Evolutionary conservation across 2,888 invertebrate genomes (phyloP), one percentile per base, ranked within the genome.

Genomic region (Cetonia aurata): DNA sequence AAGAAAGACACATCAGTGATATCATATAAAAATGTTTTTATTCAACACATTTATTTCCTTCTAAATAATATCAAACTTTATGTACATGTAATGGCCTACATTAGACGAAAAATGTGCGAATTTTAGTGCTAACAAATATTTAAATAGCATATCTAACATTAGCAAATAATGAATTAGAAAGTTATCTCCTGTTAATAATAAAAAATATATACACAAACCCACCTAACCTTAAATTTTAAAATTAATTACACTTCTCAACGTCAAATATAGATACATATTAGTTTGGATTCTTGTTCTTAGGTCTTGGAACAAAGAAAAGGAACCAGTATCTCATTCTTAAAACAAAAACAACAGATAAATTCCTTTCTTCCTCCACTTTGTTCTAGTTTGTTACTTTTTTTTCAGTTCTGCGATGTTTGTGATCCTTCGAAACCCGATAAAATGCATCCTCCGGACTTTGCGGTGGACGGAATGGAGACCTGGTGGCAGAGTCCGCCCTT

Each of bases 401-500:
- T 15, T 8, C 88, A 99, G 94, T 94, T 95, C 78, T 99, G 99
- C 86, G 98, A 98, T 84, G 89, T 90, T 75, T 99, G 98, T 83
- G 94, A 96, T 84, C 90, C 91, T 19, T 88, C 87, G 33, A 88
- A 88, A 76, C 90, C 91, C 9, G 90, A 91, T 69, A 92, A 93
- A 84, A 89, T 87, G 78, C 99, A 99, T 86, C 95, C 96, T 0
- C 93, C 98, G 0, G 92, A 93, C 81, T 92, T 91, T 84, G 98
- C 98, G 2, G 96, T 96, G 76, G 98, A 99, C 83, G 98, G 98
- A n/a, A 93, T 93, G 83, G 95, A 96, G 83, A 92, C 93, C 52
- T 98, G 97, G 96, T 99, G 99, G 99, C 98, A 99, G 87, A 96
- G 96, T 81, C 99, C 99, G 0, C 99, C 99, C 0, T 88, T 99